Percentiles rank a stretch among this genome's conserved stretches.
Evolutionary conservation across 2,888 invertebrate species (phyloP).

Genomic region (Scaptomyza caliginosa): DNA sequence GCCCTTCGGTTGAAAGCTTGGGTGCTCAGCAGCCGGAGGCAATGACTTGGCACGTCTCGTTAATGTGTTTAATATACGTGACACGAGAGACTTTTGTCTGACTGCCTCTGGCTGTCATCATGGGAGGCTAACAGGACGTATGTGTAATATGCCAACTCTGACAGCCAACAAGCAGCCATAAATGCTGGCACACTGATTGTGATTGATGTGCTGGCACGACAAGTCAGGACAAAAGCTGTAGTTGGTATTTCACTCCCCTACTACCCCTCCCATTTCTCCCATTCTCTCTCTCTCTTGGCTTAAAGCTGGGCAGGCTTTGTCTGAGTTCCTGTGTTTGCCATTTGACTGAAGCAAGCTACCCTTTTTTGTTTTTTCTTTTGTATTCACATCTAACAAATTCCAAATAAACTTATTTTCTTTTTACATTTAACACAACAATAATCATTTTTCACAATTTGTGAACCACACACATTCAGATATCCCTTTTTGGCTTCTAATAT

Average conservation of each 20-base stretch:
- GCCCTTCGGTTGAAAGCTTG: constrained; percentile 5
- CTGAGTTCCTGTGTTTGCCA: not conserved
- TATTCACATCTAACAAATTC: not conserved
- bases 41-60: constrained; percentile 45
- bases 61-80: constrained; percentile 59
- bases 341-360: not conserved
- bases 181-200: constrained; percentile 46
- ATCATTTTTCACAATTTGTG: not conserved
- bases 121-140: constrained; percentile 28
- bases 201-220: constrained; percentile 45
- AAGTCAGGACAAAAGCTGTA: not conserved
- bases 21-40: constrained; percentile 13
- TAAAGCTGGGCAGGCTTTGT: constrained; percentile 19
- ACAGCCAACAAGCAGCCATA: constrained; percentile 53
- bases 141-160: constrained; percentile 52
- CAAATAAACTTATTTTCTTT: not conserved
- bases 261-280: not conserved
- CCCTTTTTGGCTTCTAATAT: not conserved
- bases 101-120: constrained; percentile 20
- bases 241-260: not conserved
- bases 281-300: not conserved
- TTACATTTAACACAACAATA: not conserved
- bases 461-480: not conserved
- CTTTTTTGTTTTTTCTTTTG: not conserved
- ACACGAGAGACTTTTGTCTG: constrained; percentile 19